Evolutionary conservation across 2,113 vertebrate species (phyloP).

Genomic region (Nycticryphes semicollaris): DNA sequence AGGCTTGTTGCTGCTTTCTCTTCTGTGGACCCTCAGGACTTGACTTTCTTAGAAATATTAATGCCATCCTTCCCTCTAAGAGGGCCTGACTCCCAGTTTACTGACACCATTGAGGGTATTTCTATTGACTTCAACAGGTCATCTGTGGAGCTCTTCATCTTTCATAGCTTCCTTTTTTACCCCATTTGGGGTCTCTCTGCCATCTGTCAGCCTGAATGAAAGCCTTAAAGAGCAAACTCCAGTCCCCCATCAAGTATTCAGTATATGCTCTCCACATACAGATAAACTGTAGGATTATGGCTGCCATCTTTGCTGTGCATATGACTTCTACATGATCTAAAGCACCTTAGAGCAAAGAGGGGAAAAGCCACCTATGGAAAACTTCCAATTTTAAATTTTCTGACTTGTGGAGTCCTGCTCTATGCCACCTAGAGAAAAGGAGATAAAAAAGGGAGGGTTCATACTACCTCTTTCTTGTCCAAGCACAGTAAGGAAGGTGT

Average conservation of each 20-base stretch:
- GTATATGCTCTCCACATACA: background rate
- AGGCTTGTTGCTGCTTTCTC: slow-evolving; percentile 38
- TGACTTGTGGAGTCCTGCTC: background rate
- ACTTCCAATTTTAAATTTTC: background rate
- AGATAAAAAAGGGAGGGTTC: background rate
- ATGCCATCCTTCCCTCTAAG: background rate
- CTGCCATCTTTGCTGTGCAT: background rate
- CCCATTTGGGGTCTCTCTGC: background rate
- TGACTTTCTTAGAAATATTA: background rate
- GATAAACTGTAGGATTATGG: background rate
- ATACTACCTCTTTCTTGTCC: background rate
- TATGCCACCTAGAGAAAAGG: background rate
- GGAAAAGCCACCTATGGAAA: accelerated
- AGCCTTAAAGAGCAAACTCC: background rate
- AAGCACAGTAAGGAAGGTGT: background rate
- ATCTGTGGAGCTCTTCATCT: background rate
- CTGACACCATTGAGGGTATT: background rate
- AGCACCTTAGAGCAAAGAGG: background rate
- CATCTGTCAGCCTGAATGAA: background rate
- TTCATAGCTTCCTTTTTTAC: background rate
- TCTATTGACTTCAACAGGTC: background rate
- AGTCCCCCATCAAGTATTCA: background rate
- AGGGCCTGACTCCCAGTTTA: background rate
- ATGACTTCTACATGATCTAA: background rate
- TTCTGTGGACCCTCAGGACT: slow-evolving; percentile 17